These are phyloP conservation scores for Drusus annulatus DNA, from an alignment of 1,140 invertebrate species.

Conservation along the genomic window DNA sequence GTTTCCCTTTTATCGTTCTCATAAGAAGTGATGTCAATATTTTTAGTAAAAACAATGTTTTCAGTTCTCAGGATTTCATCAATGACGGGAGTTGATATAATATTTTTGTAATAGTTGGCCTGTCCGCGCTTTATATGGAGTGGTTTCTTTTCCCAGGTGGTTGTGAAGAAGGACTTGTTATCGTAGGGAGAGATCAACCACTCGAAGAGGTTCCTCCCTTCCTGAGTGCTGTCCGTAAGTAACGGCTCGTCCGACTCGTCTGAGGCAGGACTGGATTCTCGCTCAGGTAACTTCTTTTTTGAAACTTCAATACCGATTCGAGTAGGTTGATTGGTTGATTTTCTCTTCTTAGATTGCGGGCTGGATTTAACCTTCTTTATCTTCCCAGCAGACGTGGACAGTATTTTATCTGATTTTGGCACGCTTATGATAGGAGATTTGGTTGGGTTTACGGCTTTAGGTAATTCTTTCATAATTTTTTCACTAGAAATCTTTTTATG, in stretches of 20 bases:
- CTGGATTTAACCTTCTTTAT: background rate
- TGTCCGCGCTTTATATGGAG: constrained; percentile 80
- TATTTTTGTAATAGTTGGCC: constrained; percentile 78
- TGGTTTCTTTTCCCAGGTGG: constrained; percentile 87
- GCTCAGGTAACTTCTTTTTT: background rate
- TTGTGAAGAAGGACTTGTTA: constrained; percentile 70
- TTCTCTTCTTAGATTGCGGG: constrained; percentile 17
- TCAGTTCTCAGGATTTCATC: constrained; percentile 85
- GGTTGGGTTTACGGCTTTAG: background rate
- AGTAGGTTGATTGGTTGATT: constrained; percentile 2
- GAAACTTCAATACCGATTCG: background rate
- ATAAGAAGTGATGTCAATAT: constrained; percentile 94
- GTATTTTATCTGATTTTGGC: constrained; percentile 8
- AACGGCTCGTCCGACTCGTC: constrained; percentile 1
- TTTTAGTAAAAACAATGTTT: constrained; percentile 85
- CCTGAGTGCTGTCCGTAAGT: constrained; percentile 71
- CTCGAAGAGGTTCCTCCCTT: constrained; percentile 76
- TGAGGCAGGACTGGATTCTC: background rate
- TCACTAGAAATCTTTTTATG: constrained; percentile 11
- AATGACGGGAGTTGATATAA: constrained; percentile 84
- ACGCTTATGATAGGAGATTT: no score
- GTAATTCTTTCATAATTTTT: background rate
- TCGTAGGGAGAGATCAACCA: constrained; percentile 81
- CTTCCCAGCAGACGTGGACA: background rate
- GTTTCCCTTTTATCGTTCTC: constrained; percentile 85